Percentiles rank a stretch among this genome's conserved stretches.
phyloP scores from a whole-genome alignment of 2,113 vertebrate species.

The Agapornis roseicollis region DNA sequence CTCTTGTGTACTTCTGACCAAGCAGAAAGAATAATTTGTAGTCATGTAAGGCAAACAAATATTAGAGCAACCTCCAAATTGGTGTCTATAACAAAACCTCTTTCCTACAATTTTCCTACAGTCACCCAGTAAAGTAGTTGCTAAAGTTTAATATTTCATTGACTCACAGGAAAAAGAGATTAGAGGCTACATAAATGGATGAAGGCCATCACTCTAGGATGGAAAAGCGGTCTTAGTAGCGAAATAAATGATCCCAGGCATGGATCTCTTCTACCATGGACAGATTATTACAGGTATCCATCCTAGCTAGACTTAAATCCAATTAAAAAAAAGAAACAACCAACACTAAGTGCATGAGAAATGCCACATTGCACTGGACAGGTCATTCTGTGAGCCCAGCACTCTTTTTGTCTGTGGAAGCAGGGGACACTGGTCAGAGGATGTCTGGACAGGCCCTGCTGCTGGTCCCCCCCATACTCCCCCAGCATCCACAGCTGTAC shows the following conservation, averaged over 20 bases:
- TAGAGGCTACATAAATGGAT: not conserved
- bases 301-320: not conserved
- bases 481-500: not conserved
- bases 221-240: not conserved
- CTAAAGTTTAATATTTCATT: not conserved
- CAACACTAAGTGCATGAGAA: not conserved
- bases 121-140: not conserved
- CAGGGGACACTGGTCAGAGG: not conserved
- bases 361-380: not conserved
- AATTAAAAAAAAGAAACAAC: not conserved
- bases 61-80: not conserved
- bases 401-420: not conserved
- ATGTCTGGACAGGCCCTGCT: too few relatives aligned
- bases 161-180: not conserved
- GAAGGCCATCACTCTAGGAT: not conserved
- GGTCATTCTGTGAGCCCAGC: not conserved
- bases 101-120: not conserved
- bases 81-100: not conserved
- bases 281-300: not conserved
- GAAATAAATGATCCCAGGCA: not conserved
- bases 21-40: not conserved
- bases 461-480: not conserved
- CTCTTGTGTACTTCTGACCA: not conserved
- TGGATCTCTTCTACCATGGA: not conserved
- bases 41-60: not conserved